phyloP scores from a whole-genome alignment of 2,888 invertebrate species.

The Drosophila demipolita region DNA sequence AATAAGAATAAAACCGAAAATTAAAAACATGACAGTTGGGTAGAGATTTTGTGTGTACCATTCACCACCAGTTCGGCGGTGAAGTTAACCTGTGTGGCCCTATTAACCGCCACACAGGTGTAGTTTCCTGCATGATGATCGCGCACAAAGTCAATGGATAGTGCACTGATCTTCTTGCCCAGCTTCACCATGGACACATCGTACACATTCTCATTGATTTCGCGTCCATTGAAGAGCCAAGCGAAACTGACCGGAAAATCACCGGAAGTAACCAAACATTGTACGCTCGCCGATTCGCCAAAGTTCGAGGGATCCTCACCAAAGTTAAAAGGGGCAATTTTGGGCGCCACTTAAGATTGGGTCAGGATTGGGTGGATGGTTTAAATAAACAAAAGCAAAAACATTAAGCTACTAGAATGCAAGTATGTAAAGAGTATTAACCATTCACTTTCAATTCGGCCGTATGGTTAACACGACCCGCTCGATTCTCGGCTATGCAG shows the following conservation, averaged over 20 bases:
- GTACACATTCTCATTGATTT: slow-evolving; percentile 84
- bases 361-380: background rate
- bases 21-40: background rate
- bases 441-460: slow-evolving; percentile 91
- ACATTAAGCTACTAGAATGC: slow-evolving; percentile 16
- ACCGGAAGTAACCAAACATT: slow-evolving; percentile 88
- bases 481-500: slow-evolving; percentile 90
- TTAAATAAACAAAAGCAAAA: slow-evolving; percentile 29
- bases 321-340: slow-evolving; percentile 90
- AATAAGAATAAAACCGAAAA: slow-evolving; percentile 34
- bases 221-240: slow-evolving; percentile 88
- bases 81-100: slow-evolving; percentile 87
- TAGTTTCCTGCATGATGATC: slow-evolving; percentile 90
- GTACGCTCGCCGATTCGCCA: slow-evolving; percentile 88
- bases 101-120: slow-evolving; percentile 89
- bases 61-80: slow-evolving; percentile 88
- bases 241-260: slow-evolving; percentile 89
- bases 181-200: slow-evolving; percentile 86
- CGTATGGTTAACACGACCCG: slow-evolving; percentile 89
- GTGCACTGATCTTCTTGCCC: slow-evolving; percentile 88
- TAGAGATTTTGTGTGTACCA: slow-evolving; percentile 82
- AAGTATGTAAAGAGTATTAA: slow-evolving; percentile 74
- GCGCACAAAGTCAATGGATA: slow-evolving; percentile 89
- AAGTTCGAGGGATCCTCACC: slow-evolving; percentile 89
- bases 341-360: slow-evolving; percentile 88